Conservation (phyloP, 1,140 invertebrate species). For the Oscheius sp. region DNA sequence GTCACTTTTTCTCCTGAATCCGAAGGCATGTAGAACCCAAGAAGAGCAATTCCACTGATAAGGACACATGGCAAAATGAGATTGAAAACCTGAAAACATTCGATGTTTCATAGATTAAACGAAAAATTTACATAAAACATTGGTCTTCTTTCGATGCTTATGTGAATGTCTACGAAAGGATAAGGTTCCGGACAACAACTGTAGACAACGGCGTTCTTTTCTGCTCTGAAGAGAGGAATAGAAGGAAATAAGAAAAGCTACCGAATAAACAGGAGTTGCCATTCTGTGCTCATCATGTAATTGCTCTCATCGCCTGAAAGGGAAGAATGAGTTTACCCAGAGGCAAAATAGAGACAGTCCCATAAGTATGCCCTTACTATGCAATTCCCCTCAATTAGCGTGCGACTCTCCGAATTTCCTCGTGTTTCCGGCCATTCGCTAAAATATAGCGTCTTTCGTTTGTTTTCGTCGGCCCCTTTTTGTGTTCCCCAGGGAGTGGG, state of each 20-base stretch:
- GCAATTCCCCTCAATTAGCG: no score
- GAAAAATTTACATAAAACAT: conserved; percentile 73
- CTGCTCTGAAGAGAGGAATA: conserved; percentile 66
- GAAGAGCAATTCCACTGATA: conserved; percentile 78
- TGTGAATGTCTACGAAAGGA: conserved; percentile 70
- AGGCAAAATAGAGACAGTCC: no score
- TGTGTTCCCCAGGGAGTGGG: no score
- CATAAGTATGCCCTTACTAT: no score
- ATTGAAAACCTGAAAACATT: conserved; percentile 70
- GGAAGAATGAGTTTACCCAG: background rate
- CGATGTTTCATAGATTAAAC: background rate
- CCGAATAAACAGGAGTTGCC: conserved; percentile 59
- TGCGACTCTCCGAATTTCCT: no score
- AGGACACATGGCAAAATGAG: conserved; percentile 83
- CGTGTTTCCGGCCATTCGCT: no score
- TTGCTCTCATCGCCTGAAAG: conserved; percentile 62
- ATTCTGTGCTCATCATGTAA: conserved; percentile 65
- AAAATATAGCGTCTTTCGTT: no score
- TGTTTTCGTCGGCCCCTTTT: no score
- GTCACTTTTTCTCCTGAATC: conserved; percentile 80
- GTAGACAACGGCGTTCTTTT: conserved; percentile 66
- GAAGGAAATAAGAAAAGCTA: background rate
- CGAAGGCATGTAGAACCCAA: conserved; percentile 86
- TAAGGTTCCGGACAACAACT: conserved; percentile 72
- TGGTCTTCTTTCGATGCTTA: conserved; percentile 71